Evolutionary conservation across 2,113 vertebrate genomes (phyloP), one percentile per base, ranked within the genome.

Genomic region (Acinonyx jubatus): DNA sequence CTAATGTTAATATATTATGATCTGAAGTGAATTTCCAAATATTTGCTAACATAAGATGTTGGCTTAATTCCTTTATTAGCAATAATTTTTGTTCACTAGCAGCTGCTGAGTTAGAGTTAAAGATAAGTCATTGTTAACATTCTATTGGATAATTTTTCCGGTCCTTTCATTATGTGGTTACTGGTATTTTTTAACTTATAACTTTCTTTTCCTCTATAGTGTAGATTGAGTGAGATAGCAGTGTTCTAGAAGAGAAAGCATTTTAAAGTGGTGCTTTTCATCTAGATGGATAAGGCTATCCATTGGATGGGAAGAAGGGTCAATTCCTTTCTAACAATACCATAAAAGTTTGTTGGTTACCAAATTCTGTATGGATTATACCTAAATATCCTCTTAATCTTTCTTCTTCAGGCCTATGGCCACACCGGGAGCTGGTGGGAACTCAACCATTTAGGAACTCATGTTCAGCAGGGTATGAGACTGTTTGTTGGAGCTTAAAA

Each of bases 41-140:
- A 61, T 92, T 95, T 89, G 13, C 33, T 82, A 85, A 61, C 36
- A 23, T n/a, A 55, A 81, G 10, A 57, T 92, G 48, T 8, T 92
- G 33, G 7, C 38, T 92, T 94, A 94, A 66, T 96, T 12, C 36
- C 29, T 80, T 89, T 79, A 80, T 83, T 92, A 87, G 23, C 52
- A 45, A 9, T 79, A 80, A 80, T 81, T 93, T 94, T 94, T 96
- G 52, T 68, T 78, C 38, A 68, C 13, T 83, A 80, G 74, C 41
- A 73, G 65, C 48, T 83, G 38, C n/a, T 91, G 65, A 91, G 27
- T 94, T 97, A 83, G 63, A 13, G 15, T 88, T 96, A 94, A 78
- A 80, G 41, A 79, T 23, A 61, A 79, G 61, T 86, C 18, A 36
- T 82, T 41, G 52, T 63, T 93, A 65, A 79, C 27, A 41, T 65